Base-by-base conservation (phyloP, 2,888 invertebrate genomes). In the Epirrhoe alternata region DNA sequence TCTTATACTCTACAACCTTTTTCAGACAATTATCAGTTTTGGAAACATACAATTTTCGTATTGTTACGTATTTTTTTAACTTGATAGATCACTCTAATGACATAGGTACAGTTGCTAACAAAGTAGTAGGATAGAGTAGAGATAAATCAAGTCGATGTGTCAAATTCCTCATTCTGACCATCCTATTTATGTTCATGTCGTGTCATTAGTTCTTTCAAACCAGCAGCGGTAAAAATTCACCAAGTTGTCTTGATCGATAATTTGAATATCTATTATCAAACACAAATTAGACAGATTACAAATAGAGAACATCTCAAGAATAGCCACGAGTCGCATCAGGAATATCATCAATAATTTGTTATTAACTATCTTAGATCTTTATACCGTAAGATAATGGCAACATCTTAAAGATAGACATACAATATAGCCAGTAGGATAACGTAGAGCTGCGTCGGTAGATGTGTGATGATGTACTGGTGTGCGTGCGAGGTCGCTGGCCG, bases 401-500 rank as follows among this genome's bases (percentile, higher is more conserved):
- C 49, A 49, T 54, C 79, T 85, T 89, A 64, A 85, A 85, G 0
- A 84, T 84, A 78, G 66, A 89, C 76, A 74, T 90, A 90, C 78
- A 88, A 79, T 12, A 92, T 71, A 7, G 83, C 76, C 1, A 92
- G 75, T 49, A 91, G 67, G 42, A 91, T 73, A 7, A 91, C 89
- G 63, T 89, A 89, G 14, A 90, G 71, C 53, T 90, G 92, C 1
- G 88, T 88, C 0, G 90, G 87, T 4, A 91, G 77, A 42, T 88
- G 86, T 1, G 87, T 82, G 12, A 90, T 77, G 71, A 84, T 79
- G 81, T 90, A 91, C 10, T 88, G 87, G 56, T 85, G 88, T 0
- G 90, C 89, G 68, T 89, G 86, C 0, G 92, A 90, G 0, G 90
- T 83, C 0, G 90, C 88, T 0, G 89, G 87, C 1, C 81, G 83